Conservation (phyloP, 2,888 invertebrate species). For the Laothoe populi region DNA sequence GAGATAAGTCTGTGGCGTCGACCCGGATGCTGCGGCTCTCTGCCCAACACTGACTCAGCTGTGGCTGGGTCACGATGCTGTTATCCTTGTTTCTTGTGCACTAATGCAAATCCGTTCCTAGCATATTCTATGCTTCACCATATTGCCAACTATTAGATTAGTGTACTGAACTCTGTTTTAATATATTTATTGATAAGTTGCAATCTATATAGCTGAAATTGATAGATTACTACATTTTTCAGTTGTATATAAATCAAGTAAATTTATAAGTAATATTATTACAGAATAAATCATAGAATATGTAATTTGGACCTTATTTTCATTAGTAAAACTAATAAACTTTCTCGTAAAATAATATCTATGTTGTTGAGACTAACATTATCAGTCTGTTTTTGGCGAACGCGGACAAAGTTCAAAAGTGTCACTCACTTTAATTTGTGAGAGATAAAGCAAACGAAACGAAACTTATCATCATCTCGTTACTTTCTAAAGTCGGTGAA, state of each 20-base stretch:
- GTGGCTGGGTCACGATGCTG: slow-evolving; percentile 58
- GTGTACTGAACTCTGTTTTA: background rate
- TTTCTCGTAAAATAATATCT: background rate
- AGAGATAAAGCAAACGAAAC: slow-evolving; percentile 35
- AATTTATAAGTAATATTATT: no score
- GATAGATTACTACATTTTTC: background rate
- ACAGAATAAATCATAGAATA: no score
- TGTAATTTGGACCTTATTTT: background rate
- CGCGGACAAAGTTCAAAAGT: slow-evolving; percentile 28
- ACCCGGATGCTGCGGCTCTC: slow-evolving; percentile 65
- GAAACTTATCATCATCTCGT: slow-evolving; percentile 68
- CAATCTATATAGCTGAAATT: background rate
- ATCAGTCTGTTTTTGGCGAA: background rate
- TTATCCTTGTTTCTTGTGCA: slow-evolving; percentile 42
- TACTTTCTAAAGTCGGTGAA: slow-evolving; percentile 83
- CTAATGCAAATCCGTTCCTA: slow-evolving; percentile 14
- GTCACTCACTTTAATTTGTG: slow-evolving; percentile 30
- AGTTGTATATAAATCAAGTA: no score
- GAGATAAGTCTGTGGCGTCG: slow-evolving; percentile 53
- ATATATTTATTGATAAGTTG: background rate
- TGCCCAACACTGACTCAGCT: slow-evolving; percentile 48
- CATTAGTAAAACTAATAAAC: background rate
- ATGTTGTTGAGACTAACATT: background rate
- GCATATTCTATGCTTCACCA: slow-evolving; percentile 9
- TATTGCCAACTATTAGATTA: background rate